phyloP scores from a whole-genome alignment of 2,888 invertebrate species.

The Onchidella celtica region DNA sequence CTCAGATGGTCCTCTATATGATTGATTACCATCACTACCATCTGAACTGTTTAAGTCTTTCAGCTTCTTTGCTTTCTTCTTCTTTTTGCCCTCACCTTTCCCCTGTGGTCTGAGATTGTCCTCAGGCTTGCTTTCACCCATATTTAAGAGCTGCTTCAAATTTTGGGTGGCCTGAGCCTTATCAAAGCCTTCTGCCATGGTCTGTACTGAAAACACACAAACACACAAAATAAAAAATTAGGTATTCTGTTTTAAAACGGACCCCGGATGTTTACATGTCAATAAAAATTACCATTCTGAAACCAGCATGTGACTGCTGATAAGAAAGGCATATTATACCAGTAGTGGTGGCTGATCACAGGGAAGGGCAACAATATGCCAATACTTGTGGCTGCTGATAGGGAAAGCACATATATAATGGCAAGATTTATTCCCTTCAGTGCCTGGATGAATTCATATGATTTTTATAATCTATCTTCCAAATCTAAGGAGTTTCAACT shows the following conservation, averaged over 20 bases:
- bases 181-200: constrained; percentile 34
- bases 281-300: not conserved
- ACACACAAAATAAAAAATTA: not conserved
- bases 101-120: not conserved
- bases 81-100: not conserved
- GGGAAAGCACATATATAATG: too few relatives aligned
- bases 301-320: too few relatives aligned
- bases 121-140: not conserved
- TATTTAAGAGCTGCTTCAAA: constrained; percentile 23
- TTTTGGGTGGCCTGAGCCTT: constrained; percentile 4
- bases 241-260: too few relatives aligned
- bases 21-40: not conserved
- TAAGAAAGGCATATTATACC: too few relatives aligned
- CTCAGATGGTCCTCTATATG: not conserved
- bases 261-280: too few relatives aligned
- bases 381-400: too few relatives aligned
- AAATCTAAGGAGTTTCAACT: too few relatives aligned
- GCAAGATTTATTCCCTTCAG: too few relatives aligned
- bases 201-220: not conserved
- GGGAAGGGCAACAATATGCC: too few relatives aligned
- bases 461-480: too few relatives aligned
- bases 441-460: too few relatives aligned
- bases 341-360: too few relatives aligned
- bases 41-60: not conserved
- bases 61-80: constrained; percentile 10